Evolutionary conservation across 2,797 vertebrate species (phyloP), one percentile per base, ranked within the genome.

Genomic region (Tapirus indicus): DNA sequence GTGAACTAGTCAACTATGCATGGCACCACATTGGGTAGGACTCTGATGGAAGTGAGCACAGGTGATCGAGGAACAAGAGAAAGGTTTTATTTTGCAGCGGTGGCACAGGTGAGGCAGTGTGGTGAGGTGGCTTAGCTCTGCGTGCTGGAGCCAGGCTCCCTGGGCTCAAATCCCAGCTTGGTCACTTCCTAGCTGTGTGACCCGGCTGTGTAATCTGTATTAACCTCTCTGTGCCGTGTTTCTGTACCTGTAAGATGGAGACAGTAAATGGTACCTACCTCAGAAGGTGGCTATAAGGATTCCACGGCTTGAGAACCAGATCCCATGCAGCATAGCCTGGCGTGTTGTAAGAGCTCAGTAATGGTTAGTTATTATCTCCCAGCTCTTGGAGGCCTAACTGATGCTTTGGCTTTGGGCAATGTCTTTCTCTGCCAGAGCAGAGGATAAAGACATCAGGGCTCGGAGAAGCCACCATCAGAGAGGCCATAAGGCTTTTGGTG

Each of bases 391-490:
- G 66, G 41, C 58, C 56, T 88, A 68, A 88, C 0, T 84, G 58
- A 89, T 60, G 49, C 74, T 79, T 95, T 94, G 88, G 64, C 94
- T 97, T 83, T 94, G 47, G 71, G 66, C 17, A 0, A 68, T 86
- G 97, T 89, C 68, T 88, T 94, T 97, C 68, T 94, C 60, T 93
- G 74, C 83, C 82, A 68, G 27, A 91, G 32, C 52, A 13, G 74
- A 77, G 58, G 35, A 71, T 88, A 87, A 88, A 95, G 85, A 86
- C 41, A 77, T 86, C 74, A 68, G 9, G 25, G 64, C 91, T 96
- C 72, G 68, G 54, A 95, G 89, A 90, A 83, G 68, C 49, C 47
- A 62, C 66, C 25, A 20, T 17, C 21, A 12, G 27, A 77, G 56
- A 16, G 17, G 23, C 52, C 8, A 9, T 3, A 44, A 66, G 21